Base-by-base conservation (phyloP, 2,113 vertebrate genomes). In the Centrocercus urophasianus region DNA sequence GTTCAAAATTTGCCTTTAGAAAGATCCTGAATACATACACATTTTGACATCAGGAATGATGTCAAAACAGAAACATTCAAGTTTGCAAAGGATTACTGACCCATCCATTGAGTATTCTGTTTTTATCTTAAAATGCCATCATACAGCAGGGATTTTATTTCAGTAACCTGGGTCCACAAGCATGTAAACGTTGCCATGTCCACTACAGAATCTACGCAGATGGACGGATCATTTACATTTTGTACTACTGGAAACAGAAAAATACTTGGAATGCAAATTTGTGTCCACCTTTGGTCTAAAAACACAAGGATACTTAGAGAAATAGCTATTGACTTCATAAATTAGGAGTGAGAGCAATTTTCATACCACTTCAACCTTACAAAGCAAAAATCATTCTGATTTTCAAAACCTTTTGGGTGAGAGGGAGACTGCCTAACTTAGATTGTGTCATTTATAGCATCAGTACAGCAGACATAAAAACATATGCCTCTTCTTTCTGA, bases 241-340 rank as follows among this genome's bases (percentile, higher is more conserved):
- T 86, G 60, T 16, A 65, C 28, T 76, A 59, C 7, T 32, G 81
- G 65, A 89, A 67, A 34, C 32, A 67, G 61, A 80, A 88, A 28
- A 54, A 67, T 50, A 17, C 65, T 73, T 72, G 65, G 40, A 60
- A 67, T 66, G 45, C 43, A 84, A 80, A 90, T 89, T 83, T 43
- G 21, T 6, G 12, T 90, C 89, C 83, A 57, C 89, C 54, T 65
- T 54, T 32, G 43, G 43, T 83, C 79, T 71, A 86, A 83, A 93
- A 87, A 5, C 30, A 25, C 54, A 34, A 14, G 21, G 60, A 88
- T 94, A 88, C 69, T 79, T 77, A 95, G 82, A 77, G 56, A 84
- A 94, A 96, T 88, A 56, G 48, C 66, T 79, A 30, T 57, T 32
- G 72, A 89, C 48, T 95, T 89, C 34, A 13, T 52, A 48, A 54